Conservation (phyloP, 2,797 vertebrate species). For the Cynodonichthys magdalenae region DNA sequence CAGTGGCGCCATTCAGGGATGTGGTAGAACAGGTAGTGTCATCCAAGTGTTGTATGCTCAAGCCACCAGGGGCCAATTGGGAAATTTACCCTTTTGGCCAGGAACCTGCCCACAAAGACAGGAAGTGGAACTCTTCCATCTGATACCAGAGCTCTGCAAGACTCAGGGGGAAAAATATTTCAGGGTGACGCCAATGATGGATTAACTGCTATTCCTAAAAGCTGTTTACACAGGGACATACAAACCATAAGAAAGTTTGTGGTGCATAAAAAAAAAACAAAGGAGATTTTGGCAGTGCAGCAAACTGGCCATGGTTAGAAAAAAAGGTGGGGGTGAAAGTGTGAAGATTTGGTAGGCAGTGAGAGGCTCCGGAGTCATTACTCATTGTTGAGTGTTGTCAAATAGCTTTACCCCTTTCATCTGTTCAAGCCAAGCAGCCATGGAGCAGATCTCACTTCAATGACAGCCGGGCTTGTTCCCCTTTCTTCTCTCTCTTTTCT, state of each 20-base stretch:
- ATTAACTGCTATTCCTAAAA: slow-evolving; percentile 66
- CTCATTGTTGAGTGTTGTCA: slow-evolving; percentile 66
- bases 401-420: slow-evolving; percentile 70
- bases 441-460: slow-evolving; percentile 44
- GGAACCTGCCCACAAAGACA: slow-evolving; percentile 78
- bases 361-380: slow-evolving; percentile 51
- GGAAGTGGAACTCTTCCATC: slow-evolving; percentile 75
- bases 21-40: slow-evolving; percentile 54
- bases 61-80: slow-evolving; percentile 38
- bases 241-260: slow-evolving; percentile 32
- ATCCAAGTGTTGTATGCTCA: slow-evolving; percentile 32
- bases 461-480: slow-evolving; percentile 37
- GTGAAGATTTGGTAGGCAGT: slow-evolving; percentile 19
- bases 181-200: slow-evolving; percentile 57
- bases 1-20: slow-evolving; percentile 58
- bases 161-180: slow-evolving; percentile 53
- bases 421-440: slow-evolving; percentile 48
- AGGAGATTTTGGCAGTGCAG: slow-evolving; percentile 21
- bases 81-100: slow-evolving; percentile 56
- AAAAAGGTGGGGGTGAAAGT: slow-evolving; percentile 15
- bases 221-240: slow-evolving; percentile 59
- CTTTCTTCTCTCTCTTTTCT: slow-evolving; percentile 54
- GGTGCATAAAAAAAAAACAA: slow-evolving; percentile 51
- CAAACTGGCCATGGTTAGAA: slow-evolving; percentile 46
- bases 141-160: slow-evolving; percentile 55